A percentile compares a stretch with the other conserved stretches of the same genome.
phyloP scores from a whole-genome alignment of 2,797 vertebrate genomes.

The Pitangus sulphuratus region DNA sequence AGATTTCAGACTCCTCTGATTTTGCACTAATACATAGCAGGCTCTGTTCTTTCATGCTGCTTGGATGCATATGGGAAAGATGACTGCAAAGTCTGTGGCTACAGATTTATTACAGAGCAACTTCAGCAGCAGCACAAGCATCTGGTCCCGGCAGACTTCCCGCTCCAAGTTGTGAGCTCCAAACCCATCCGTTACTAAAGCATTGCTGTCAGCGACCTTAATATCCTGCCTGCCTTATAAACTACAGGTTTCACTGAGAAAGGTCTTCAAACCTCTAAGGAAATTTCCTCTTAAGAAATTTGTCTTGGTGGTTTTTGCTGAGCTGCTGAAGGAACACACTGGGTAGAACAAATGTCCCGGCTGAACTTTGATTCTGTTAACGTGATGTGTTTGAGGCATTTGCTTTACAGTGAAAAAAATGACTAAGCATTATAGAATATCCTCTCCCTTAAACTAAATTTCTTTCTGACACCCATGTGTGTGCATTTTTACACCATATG shows the following conservation, averaged over 20 bases:
- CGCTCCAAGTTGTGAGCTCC: neutral
- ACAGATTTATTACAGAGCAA: neutral
- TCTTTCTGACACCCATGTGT: neutral
- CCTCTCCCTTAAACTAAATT: neutral
- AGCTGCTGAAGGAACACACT: accelerated
- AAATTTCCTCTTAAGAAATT: neutral
- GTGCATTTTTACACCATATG: neutral
- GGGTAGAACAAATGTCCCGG: neutral
- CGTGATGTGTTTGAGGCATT: neutral
- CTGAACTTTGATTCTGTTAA: neutral
- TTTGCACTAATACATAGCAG: neutral
- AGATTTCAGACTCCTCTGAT: neutral
- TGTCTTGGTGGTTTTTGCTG: neutral
- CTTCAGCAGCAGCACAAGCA: neutral
- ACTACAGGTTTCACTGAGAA: neutral
- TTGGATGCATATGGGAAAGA: neutral
- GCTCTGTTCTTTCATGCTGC: neutral
- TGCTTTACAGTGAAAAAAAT: neutral
- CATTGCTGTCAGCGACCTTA: neutral
- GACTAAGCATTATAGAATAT: neutral
- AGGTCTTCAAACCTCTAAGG: neutral
- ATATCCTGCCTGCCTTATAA: neutral
- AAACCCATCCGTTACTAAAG: neutral
- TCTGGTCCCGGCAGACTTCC: neutral
- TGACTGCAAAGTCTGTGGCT: neutral